Conservation (phyloP, 1,140 invertebrate genomes). For the Meteorus sp. region DNA sequence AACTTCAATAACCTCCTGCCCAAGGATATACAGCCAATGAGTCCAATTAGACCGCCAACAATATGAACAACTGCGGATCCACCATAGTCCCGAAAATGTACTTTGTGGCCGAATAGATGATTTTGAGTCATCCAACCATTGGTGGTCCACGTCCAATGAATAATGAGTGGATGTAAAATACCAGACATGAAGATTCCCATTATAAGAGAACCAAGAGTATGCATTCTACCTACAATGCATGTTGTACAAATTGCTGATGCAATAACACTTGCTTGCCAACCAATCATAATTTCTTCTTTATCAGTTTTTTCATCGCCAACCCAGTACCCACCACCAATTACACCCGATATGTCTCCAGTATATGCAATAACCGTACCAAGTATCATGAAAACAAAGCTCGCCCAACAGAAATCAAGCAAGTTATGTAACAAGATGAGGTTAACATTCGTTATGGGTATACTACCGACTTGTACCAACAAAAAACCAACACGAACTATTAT, state of each 20-base stretch:
- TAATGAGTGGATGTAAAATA: constrained; percentile 38
- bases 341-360: constrained; percentile 29
- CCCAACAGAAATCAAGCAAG: constrained; percentile 35
- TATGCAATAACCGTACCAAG: constrained; percentile 35
- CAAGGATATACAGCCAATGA: constrained; percentile 36
- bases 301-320: constrained; percentile 33
- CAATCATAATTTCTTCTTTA: constrained; percentile 33
- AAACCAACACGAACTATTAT: constrained; percentile 38
- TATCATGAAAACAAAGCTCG: constrained; percentile 34
- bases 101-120: constrained; percentile 4
- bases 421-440: constrained; percentile 44
- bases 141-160: constrained; percentile 40
- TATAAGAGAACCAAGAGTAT: constrained; percentile 33
- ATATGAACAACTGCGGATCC: constrained; percentile 35
- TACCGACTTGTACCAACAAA: constrained; percentile 38
- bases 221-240: constrained; percentile 37
- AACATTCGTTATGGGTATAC: constrained; percentile 37
- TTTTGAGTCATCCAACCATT: constrained; percentile 38
- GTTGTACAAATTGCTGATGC: constrained; percentile 37
- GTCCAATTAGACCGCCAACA: constrained; percentile 36
- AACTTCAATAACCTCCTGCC: constrained; percentile 37
- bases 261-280: constrained; percentile 36
- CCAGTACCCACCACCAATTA: constrained; percentile 34
- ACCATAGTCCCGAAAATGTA: constrained; percentile 33
- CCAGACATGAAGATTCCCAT: constrained; percentile 29